phyloP scores from a whole-genome alignment of 1,140 invertebrate species.

The Pogonomyrmex californicus region DNA sequence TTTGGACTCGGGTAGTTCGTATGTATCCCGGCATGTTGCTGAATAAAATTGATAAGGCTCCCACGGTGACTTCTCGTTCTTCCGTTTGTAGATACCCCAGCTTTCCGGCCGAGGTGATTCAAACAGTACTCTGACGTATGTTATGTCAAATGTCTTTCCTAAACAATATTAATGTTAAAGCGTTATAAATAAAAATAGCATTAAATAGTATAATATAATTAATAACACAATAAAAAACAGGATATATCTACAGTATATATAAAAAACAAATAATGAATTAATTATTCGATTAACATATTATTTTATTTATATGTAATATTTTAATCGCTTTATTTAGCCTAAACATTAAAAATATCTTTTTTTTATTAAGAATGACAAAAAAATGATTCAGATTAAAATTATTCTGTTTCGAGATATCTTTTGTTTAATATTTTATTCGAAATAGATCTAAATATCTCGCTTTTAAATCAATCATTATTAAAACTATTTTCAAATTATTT shows the following conservation, averaged over 20 bases:
- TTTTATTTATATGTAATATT: not conserved
- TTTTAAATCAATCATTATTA: not conserved
- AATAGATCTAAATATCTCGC: not conserved
- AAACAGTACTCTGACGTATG: constrained; percentile 97
- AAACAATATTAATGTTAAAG: not conserved
- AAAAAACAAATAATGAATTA: not conserved
- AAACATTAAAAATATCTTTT: not conserved
- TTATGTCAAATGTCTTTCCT: constrained; percentile 99
- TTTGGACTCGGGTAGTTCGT: constrained; percentile 92
- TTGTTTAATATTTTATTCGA: not conserved
- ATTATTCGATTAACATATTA: not conserved
- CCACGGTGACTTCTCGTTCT: constrained; percentile 93
- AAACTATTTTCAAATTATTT: not conserved
- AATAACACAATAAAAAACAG: not conserved
- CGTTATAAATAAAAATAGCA: constrained; percentile 9
- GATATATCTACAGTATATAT: not conserved
- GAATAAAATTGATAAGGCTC: constrained; percentile 99
- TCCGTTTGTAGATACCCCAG: constrained; percentile 98
- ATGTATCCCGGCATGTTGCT: constrained; percentile 96
- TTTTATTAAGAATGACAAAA: not conserved
- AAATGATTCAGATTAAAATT: not conserved
- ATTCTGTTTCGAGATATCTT: not conserved
- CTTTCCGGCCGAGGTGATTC: constrained; percentile 98
- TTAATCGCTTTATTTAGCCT: not conserved
- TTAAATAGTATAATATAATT: not conserved